These are phyloP conservation scores for Drosophila multiciliata DNA, from an alignment of 2,888 invertebrate species.

Conservation along the genomic window DNA sequence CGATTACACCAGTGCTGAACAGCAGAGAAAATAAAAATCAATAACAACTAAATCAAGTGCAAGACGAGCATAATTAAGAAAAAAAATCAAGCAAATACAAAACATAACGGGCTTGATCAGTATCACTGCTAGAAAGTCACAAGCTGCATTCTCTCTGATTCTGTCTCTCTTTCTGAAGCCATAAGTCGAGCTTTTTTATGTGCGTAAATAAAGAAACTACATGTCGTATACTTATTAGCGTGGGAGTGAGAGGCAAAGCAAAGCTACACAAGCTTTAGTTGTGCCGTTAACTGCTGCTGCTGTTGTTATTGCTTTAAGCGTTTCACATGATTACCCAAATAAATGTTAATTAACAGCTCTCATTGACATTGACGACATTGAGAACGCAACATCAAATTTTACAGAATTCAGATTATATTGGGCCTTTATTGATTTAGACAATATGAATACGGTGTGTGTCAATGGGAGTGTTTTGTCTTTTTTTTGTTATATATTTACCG, in stretches of 20 bases:
- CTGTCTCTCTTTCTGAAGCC: constrained; percentile 4
- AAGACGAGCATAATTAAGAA: constrained; percentile 27
- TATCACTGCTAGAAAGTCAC: constrained; percentile 27
- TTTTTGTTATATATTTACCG: constrained; percentile 14
- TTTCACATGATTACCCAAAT: constrained; percentile 42
- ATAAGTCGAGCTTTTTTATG: constrained; percentile 24
- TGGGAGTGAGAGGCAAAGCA: constrained; percentile 7
- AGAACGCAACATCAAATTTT: constrained; percentile 1
- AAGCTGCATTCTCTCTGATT: constrained; percentile 9
- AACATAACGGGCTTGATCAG: constrained; percentile 33
- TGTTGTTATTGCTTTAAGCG: constrained; percentile 23
- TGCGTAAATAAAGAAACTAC: constrained; percentile 39
- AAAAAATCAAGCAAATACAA: background rate
- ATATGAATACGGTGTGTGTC: constrained; percentile 23
- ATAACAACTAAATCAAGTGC: constrained; percentile 56
- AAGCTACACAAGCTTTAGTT: constrained; percentile 34
- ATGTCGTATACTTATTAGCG: constrained; percentile 26
- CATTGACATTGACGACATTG: constrained; percentile 47
- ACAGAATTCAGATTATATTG: constrained; percentile 39
- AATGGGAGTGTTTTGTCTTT: constrained; percentile 9
- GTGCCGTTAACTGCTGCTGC: constrained; percentile 27
- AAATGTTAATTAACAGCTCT: constrained; percentile 47
- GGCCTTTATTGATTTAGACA: constrained; percentile 68
- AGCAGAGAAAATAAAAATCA: constrained; percentile 51
- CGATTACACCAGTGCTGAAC: constrained; percentile 19